These are phyloP conservation scores for Rattus rattus DNA, from an alignment of 2,113 vertebrate genomes.

Conservation along the genomic window DNA sequence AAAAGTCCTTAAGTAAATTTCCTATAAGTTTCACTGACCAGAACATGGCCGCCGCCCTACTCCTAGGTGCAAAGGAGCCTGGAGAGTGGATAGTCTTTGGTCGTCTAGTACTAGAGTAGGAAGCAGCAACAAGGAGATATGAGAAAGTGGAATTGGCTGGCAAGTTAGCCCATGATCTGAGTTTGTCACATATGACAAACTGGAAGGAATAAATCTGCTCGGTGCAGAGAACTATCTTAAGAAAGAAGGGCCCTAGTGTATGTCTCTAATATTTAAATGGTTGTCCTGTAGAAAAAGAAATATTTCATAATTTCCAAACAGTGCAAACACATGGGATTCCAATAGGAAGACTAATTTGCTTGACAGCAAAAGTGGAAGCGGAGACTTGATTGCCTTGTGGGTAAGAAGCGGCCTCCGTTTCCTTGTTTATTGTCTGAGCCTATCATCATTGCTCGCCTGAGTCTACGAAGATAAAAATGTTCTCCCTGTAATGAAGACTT, in stretches of 20 bases:
- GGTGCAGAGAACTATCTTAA: not conserved
- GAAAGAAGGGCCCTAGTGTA: not conserved
- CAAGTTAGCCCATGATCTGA: not conserved
- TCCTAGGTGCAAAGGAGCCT: not conserved
- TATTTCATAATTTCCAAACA: not conserved
- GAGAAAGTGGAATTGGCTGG: not conserved
- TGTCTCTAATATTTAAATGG: constrained; percentile 23
- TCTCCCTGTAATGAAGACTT: not conserved
- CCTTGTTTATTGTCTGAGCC: not conserved
- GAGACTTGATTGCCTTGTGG: not conserved
- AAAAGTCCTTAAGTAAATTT: not conserved
- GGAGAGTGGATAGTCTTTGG: not conserved
- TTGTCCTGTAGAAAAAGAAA: not conserved
- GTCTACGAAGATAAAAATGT: not conserved
- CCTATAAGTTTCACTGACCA: not conserved
- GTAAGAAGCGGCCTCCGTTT: not conserved
- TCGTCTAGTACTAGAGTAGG: not conserved
- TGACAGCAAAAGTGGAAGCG: not conserved
- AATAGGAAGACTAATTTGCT: not conserved
- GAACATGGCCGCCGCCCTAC: not conserved
- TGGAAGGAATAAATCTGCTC: not conserved
- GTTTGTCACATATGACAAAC: not conserved
- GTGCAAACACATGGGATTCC: not conserved
- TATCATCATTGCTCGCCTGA: not conserved
- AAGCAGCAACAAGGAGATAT: not conserved